Percentiles rank a stretch among this genome's conserved stretches.
Evolutionary conservation across 2,797 vertebrate genomes (phyloP).

Genomic region (Darevskia nairensis): DNA sequence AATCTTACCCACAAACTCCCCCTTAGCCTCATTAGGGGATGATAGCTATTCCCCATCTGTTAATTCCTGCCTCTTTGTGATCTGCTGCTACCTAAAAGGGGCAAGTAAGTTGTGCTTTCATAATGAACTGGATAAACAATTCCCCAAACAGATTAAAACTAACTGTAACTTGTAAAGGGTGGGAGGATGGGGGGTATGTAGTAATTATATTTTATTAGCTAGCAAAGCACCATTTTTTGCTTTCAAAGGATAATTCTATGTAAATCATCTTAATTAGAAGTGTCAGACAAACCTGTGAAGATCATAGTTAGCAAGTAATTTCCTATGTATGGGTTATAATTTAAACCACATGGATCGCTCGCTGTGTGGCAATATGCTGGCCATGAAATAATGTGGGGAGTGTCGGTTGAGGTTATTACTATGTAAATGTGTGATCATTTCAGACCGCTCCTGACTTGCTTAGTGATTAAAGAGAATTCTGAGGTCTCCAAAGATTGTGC

Average conservation of each 20-base stretch:
- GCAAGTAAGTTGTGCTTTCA: conserved; percentile 77
- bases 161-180: conserved; percentile 84
- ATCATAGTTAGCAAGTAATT: conserved; percentile 84
- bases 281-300: conserved; percentile 82
- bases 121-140: conserved; percentile 86
- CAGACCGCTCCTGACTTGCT: conserved; percentile 74
- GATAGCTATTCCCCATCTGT: background rate
- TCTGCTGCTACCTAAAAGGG: conserved; percentile 52
- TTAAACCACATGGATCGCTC: conserved; percentile 86
- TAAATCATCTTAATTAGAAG: conserved; percentile 90
- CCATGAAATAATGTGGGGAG: conserved; percentile 80
- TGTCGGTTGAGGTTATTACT: conserved; percentile 76
- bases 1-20: background rate
- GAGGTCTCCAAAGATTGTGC: conserved; percentile 78
- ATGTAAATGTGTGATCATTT: conserved; percentile 82
- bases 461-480: conserved; percentile 79
- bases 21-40: background rate
- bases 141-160: conserved; percentile 88
- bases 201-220: conserved; percentile 86
- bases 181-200: conserved; percentile 49
- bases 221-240: conserved; percentile 84
- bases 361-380: conserved; percentile 78
- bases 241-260: conserved; percentile 85
- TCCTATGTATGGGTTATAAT: conserved; percentile 86
- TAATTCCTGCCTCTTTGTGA: conserved; percentile 45